Conservation (phyloP, 2,113 vertebrate genomes). For the Eretmochelys imbricata region DNA sequence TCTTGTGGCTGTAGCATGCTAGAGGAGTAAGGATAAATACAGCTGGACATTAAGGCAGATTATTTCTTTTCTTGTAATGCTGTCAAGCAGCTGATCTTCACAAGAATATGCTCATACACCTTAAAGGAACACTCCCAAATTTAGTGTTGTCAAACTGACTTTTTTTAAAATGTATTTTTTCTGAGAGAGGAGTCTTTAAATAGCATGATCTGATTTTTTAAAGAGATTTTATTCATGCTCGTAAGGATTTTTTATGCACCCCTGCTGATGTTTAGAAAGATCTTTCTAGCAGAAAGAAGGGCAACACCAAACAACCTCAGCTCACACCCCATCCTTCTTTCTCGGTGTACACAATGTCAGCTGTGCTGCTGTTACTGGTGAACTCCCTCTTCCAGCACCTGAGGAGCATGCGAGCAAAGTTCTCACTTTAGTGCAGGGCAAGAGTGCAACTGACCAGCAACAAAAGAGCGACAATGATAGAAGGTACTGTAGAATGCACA, state of each 20-base stretch:
- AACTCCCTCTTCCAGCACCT: not conserved
- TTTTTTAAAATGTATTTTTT: not conserved
- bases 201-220: not conserved
- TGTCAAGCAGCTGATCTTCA: not conserved
- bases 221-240: not conserved
- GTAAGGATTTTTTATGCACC: not conserved
- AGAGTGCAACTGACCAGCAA: not conserved
- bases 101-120: not conserved
- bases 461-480: not conserved
- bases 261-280: not conserved
- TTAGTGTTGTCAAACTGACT: not conserved
- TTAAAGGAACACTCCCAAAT: not conserved
- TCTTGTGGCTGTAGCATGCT: not conserved
- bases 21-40: not conserved
- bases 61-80: not conserved
- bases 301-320: not conserved
- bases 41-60: not conserved
- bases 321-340: not conserved
- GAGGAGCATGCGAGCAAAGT: not conserved
- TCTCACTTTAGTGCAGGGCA: not conserved
- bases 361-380: not conserved
- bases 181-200: not conserved
- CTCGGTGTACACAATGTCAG: not conserved
- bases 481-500: not conserved
- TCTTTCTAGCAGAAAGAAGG: not conserved